Evolutionary conservation across 2,797 vertebrate species (phyloP).

Genomic region (Mionectes olivaceus): DNA sequence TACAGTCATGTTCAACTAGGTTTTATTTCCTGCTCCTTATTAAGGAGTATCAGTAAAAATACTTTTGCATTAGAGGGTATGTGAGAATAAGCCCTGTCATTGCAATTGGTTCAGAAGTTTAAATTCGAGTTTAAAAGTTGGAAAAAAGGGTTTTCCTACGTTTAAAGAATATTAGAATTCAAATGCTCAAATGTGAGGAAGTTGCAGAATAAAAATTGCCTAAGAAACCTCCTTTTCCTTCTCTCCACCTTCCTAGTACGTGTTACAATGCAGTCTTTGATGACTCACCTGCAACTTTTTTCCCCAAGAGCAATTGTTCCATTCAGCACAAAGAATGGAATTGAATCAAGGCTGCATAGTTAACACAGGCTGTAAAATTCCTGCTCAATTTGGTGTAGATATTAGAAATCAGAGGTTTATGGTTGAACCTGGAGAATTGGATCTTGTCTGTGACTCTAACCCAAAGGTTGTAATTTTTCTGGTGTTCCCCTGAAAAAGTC

Average conservation of each 20-base stretch:
- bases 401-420: not conserved
- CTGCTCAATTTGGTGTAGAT: not conserved
- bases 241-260: fast-evolving
- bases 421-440: not conserved
- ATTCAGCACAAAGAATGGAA: not conserved
- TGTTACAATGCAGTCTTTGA: not conserved
- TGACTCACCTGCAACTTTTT: not conserved
- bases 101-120: not conserved
- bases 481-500: not conserved
- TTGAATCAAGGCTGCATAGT: not conserved
- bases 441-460: not conserved
- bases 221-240: not conserved
- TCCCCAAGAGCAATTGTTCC: not conserved
- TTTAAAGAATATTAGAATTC: not conserved
- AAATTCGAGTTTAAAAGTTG: not conserved
- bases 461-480: not conserved
- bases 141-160: not conserved
- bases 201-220: not conserved
- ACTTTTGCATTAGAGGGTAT: not conserved
- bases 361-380: not conserved
- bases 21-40: not conserved
- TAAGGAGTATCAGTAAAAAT: not conserved
- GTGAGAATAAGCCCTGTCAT: not conserved
- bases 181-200: not conserved
- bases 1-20: not conserved